These are phyloP conservation scores for Eupithecia exiguata DNA, from an alignment of 2,888 invertebrate genomes.

Conservation along the genomic window DNA sequence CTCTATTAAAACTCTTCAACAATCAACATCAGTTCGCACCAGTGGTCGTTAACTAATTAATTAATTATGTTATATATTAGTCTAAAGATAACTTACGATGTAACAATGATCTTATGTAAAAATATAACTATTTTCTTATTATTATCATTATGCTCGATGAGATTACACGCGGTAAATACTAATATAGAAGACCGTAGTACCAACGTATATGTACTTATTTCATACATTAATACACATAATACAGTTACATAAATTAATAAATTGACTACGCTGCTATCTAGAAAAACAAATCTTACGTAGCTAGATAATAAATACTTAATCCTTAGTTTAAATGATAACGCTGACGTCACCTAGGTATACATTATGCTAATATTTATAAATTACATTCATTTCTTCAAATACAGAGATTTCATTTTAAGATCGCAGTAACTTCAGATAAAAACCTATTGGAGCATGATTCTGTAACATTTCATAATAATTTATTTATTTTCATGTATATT, in stretches of 20 bases:
- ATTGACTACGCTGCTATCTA: slow-evolving; percentile 35
- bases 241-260: slow-evolving; percentile 37
- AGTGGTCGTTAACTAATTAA: slow-evolving; percentile 71
- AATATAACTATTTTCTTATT: slow-evolving; percentile 69
- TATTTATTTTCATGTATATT: neutral
- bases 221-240: too few relatives aligned
- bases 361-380: slow-evolving; percentile 2
- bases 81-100: slow-evolving; percentile 60
- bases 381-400: neutral
- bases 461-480: neutral
- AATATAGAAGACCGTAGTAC: slow-evolving; percentile 35
- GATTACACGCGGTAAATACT: slow-evolving; percentile 38
- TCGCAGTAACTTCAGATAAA: slow-evolving; percentile 11
- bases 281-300: slow-evolving; percentile 34
- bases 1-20: slow-evolving; percentile 82
- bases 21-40: slow-evolving; percentile 83
- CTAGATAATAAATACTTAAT: slow-evolving; percentile 31
- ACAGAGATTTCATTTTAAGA: slow-evolving; percentile 15
- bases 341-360: slow-evolving; percentile 14
- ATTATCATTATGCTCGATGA: slow-evolving; percentile 35
- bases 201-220: slow-evolving; percentile 34
- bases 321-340: slow-evolving; percentile 31
- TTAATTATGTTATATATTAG: slow-evolving; percentile 51
- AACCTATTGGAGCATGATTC: neutral
- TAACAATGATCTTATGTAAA: slow-evolving; percentile 76